A percentile compares a stretch with the other conserved stretches of the same genome.
Evolutionary conservation across 2,113 vertebrate genomes (phyloP).

Genomic region (Eira barbara): DNA sequence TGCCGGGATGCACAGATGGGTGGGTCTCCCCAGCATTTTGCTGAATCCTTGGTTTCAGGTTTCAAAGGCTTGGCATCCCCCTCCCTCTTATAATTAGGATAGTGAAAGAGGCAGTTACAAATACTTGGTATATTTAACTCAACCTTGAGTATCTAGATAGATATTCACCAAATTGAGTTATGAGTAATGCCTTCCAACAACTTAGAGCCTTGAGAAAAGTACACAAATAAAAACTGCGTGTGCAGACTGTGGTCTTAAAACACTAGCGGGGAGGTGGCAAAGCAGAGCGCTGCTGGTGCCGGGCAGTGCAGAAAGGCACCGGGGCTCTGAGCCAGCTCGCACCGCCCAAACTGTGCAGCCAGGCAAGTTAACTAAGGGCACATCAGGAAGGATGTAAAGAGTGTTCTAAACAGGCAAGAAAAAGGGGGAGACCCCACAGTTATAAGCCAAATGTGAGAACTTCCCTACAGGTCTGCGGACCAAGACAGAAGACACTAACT

Average conservation of each 20-base stretch:
- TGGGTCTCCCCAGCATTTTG: not conserved
- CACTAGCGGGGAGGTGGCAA: not conserved
- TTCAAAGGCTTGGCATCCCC: not conserved
- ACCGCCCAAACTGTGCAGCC: not conserved
- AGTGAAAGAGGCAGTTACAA: not conserved
- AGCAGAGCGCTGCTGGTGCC: not conserved
- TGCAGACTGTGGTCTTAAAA: not conserved
- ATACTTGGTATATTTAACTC: slow-evolving; percentile 50
- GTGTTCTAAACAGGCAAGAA: not conserved
- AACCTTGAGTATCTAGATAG: slow-evolving; percentile 35
- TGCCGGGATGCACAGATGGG: not conserved
- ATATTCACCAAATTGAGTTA: slow-evolving; percentile 23
- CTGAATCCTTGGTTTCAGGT: slow-evolving; percentile 40
- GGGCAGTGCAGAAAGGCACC: not conserved
- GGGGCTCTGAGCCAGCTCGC: not conserved
- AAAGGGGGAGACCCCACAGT: not conserved
- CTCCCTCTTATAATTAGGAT: not conserved
- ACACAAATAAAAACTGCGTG: slow-evolving; percentile 51
- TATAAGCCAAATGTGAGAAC: not conserved
- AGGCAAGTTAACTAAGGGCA: not conserved
- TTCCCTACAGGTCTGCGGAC: not conserved
- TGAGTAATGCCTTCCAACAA: slow-evolving; percentile 60
- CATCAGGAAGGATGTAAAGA: not conserved
- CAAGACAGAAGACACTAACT: not conserved
- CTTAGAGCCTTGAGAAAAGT: slow-evolving; percentile 13